Evolutionary conservation across 2,797 vertebrate species (phyloP).

Genomic region (Odontamblyopus rebecca): DNA sequence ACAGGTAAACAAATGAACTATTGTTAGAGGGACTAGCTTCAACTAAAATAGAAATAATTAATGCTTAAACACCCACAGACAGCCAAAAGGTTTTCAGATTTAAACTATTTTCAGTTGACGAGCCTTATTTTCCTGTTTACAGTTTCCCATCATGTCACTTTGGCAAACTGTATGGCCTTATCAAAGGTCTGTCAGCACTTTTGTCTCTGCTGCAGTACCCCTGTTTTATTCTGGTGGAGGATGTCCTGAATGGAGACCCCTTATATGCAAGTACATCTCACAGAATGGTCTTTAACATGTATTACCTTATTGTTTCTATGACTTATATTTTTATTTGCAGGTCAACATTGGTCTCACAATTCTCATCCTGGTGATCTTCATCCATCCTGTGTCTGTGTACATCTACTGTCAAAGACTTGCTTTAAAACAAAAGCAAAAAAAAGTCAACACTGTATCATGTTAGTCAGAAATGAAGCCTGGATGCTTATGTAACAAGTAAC

Average conservation of each 20-base stretch:
- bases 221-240: constrained; percentile 82
- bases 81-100: too few species aligned
- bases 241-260: constrained; percentile 75
- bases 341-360: constrained; percentile 81
- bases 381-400: constrained; percentile 82
- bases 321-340: constrained; percentile 58
- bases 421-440: constrained; percentile 7
- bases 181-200: constrained; percentile 85
- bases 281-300: background rate
- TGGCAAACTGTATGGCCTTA: constrained; percentile 87
- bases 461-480: background rate
- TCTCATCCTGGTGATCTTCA: constrained; percentile 78
- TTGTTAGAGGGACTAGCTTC: too few species aligned
- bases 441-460: background rate
- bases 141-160: constrained; percentile 89
- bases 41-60: too few species aligned
- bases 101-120: too few species aligned
- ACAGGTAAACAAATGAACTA: too few species aligned
- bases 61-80: too few species aligned
- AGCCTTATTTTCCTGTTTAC: background rate
- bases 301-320: background rate
- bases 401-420: constrained; percentile 68
- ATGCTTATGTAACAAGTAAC: background rate
- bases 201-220: constrained; percentile 88
- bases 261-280: constrained; percentile 81